Percentiles rank a stretch among this genome's conserved stretches.
phyloP scores from a whole-genome alignment of 2,113 vertebrate species.

The Hypanus sabinus region DNA sequence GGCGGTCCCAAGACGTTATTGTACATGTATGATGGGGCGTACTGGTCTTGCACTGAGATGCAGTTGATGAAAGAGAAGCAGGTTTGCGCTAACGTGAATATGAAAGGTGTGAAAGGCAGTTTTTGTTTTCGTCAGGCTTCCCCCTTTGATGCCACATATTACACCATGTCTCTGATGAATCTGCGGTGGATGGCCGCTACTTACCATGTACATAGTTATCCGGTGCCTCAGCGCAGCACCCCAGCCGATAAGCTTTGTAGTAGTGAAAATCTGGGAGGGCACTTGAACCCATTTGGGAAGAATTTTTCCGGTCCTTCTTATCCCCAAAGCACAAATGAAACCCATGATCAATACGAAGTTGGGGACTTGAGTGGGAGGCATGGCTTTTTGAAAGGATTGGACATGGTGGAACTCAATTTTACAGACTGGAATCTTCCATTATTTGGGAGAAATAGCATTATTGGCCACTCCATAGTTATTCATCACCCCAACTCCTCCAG shows the following conservation, averaged over 20 bases:
- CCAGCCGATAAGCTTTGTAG: slow-evolving; percentile 48
- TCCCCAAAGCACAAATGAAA: slow-evolving; percentile 50
- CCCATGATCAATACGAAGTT: slow-evolving; percentile 59
- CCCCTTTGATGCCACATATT: slow-evolving; percentile 57
- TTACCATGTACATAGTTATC: slow-evolving; percentile 62
- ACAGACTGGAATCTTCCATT: slow-evolving; percentile 64
- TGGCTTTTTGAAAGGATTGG: slow-evolving; percentile 44
- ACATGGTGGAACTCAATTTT: slow-evolving; percentile 41
- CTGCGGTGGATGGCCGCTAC: slow-evolving; percentile 45
- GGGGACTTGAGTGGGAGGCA: slow-evolving; percentile 66
- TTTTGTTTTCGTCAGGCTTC: slow-evolving; percentile 58
- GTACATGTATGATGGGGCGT: slow-evolving; percentile 44
- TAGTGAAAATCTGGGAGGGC: slow-evolving; percentile 57
- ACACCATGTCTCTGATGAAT: slow-evolving; percentile 54
- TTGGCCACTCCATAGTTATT: slow-evolving; percentile 65
- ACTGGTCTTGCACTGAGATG: slow-evolving; percentile 52
- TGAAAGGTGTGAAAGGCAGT: slow-evolving; percentile 58
- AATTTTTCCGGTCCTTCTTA: slow-evolving; percentile 45
- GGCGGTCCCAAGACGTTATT: slow-evolving; percentile 43
- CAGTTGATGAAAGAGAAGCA: slow-evolving; percentile 49
- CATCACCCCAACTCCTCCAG: slow-evolving; percentile 46
- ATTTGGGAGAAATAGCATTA: slow-evolving; percentile 64
- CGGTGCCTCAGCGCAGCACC: slow-evolving; percentile 49
- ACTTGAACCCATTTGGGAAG: slow-evolving; percentile 64
- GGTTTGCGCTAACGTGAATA: slow-evolving; percentile 54